These are phyloP conservation scores for Leucoptera coffeella DNA, from an alignment of 2,888 invertebrate species.

Conservation along the genomic window DNA sequence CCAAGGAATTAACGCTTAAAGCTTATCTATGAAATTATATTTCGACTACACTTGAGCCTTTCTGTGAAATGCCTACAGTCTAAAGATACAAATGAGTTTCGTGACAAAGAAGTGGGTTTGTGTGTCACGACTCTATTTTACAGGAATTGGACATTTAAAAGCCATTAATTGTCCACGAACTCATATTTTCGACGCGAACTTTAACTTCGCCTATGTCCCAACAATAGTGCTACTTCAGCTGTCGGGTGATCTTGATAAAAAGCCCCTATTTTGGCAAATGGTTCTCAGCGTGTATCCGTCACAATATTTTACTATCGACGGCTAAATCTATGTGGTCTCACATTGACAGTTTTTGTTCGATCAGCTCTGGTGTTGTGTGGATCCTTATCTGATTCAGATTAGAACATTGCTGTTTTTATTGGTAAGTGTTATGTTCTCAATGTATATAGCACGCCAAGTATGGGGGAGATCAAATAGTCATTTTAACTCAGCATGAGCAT, in stretches of 20 bases:
- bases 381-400: no score
- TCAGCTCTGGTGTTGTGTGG: no score
- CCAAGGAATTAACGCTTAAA: slow-evolving; percentile 16
- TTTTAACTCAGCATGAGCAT: no score
- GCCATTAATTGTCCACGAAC: background rate
- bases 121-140: no score
- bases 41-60: no score
- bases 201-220: slow-evolving; percentile 4
- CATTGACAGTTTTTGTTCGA: slow-evolving; percentile 16
- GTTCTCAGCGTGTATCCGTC: slow-evolving; percentile 43
- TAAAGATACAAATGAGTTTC: no score
- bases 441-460: no score
- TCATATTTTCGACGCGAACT: background rate
- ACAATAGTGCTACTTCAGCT: slow-evolving; percentile 33
- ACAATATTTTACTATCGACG: slow-evolving; percentile 46
- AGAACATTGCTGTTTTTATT: no score
- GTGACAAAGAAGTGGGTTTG: background rate
- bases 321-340: slow-evolving; percentile 25
- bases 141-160: no score
- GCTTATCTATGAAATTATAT: slow-evolving; percentile 3
- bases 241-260: slow-evolving; percentile 39
- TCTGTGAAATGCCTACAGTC: no score
- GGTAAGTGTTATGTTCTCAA: no score
- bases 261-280: slow-evolving; percentile 50
- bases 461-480: no score